Evolutionary conservation across 2,888 invertebrate species (phyloP).

Genomic region (Philhelius pedissequus): DNA sequence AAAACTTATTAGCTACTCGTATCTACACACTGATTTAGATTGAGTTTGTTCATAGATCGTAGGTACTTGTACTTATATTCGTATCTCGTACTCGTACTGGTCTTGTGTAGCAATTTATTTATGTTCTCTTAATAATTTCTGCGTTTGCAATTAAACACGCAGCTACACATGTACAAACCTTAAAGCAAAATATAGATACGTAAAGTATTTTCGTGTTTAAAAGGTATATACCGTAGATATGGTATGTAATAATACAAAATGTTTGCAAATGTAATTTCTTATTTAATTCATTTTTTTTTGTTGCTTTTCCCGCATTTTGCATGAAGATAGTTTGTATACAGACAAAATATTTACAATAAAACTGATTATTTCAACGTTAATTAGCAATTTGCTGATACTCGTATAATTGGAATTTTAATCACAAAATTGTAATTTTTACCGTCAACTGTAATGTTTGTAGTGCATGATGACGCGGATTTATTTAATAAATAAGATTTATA

Average conservation of each 20-base stretch:
- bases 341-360: not conserved
- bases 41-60: not conserved
- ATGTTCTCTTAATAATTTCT: not conserved
- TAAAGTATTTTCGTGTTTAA: not conserved
- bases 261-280: not conserved
- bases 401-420: slow-evolving; percentile 1
- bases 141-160: slow-evolving; percentile 8
- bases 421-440: slow-evolving; percentile 4
- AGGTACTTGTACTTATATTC: too few species aligned
- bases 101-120: not conserved
- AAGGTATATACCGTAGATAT: too few species aligned
- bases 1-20: slow-evolving; percentile 1
- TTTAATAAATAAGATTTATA: not conserved
- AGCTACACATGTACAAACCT: not conserved
- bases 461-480: not conserved
- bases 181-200: not conserved
- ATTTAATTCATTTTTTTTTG: not conserved
- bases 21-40: not conserved
- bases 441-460: not conserved
- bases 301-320: not conserved
- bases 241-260: not conserved
- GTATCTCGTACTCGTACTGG: not conserved
- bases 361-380: slow-evolving; percentile 26
- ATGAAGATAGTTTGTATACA: not conserved
- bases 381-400: slow-evolving; percentile 27